phyloP scores from a whole-genome alignment of 2,113 vertebrate genomes.

The Neoarius graeffei region DNA sequence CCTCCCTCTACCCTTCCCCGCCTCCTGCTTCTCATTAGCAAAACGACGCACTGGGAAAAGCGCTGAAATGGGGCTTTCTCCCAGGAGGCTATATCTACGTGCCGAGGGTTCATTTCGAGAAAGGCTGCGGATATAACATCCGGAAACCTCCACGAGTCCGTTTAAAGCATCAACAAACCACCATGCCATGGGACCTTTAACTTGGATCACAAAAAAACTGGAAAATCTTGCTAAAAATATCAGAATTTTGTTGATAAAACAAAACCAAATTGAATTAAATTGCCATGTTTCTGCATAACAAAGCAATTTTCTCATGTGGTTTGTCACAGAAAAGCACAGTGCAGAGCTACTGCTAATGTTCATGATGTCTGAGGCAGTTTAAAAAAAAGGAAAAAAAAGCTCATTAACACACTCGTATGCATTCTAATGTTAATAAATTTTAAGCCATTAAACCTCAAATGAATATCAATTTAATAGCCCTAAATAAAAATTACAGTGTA shows the following conservation, averaged over 20 bases:
- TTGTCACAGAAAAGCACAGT: not conserved
- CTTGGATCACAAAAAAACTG: not conserved
- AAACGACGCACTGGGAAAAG: too few relatives aligned
- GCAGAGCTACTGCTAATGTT: not conserved
- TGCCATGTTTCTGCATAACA: not conserved
- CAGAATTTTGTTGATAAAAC: not conserved
- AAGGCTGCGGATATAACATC: too few relatives aligned
- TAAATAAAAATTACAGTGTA: not conserved
- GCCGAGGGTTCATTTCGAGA: too few relatives aligned
- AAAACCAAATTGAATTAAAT: not conserved
- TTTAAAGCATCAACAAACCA: too few relatives aligned
- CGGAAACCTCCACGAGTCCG: too few relatives aligned
- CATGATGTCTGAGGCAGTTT: not conserved
- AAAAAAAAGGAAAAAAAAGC: not conserved
- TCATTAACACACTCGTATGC: not conserved
- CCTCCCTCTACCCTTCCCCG: too few relatives aligned
- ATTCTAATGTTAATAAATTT: not conserved
- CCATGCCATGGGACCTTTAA: too few relatives aligned
- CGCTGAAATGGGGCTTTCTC: too few relatives aligned
- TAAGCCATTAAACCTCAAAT: not conserved
- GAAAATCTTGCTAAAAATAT: not conserved
- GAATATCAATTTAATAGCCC: not conserved
- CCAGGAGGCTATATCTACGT: too few relatives aligned
- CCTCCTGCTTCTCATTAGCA: too few relatives aligned
- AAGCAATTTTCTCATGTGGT: not conserved